Base-by-base conservation (phyloP, 23 tunicate genomes). In the Phallusia fumigata region DNA sequence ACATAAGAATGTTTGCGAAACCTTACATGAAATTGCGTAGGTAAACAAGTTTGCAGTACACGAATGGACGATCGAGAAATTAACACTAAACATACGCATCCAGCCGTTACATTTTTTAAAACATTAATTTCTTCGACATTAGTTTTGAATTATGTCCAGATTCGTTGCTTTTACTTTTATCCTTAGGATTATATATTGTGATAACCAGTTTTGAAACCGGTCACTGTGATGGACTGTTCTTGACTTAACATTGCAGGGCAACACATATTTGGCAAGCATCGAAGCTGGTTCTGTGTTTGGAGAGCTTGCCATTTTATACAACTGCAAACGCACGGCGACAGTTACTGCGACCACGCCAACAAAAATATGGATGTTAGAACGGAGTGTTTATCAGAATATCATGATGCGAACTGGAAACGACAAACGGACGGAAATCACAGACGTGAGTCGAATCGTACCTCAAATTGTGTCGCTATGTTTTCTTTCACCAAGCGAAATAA, bases 321-420 rank as follows among this genome's bases (percentile, higher is more conserved):
- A 96, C 82, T 91, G 93, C 85, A 91, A 86, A 78, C 65, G 99
- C 85, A 91, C 99, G 12, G 99, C 97, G 3, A 88, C 99, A 0
- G 93, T 96, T 0, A 88, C 83, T 15, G 88, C 99, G 0, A 81
- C 52, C 21, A 88, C 90, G 28, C 89, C 99, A 32, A 86, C 91
- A 8, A 88, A 84, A 82, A 79, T 88, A 18, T 96, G 99, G 99
- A 86, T 64, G 78, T 47, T 96, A 50, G 97, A 91, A 84, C 53
- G 99, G 82, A 53, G 26, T 28, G 85, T 86, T 53, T 96, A 76
- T 82, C 93, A 93, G 74, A 75, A 65, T 72, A 87, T 91, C 28
- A 96, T 91, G 99, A 84, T 82, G 80, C 80, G 76, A 32, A 75
- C 90, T 15, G 79, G 75, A 19, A 88, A 88, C 36, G 76, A 65